Evolutionary conservation across 1,140 invertebrate species (phyloP).

Genomic region (Drosophila biarmipes): DNA sequence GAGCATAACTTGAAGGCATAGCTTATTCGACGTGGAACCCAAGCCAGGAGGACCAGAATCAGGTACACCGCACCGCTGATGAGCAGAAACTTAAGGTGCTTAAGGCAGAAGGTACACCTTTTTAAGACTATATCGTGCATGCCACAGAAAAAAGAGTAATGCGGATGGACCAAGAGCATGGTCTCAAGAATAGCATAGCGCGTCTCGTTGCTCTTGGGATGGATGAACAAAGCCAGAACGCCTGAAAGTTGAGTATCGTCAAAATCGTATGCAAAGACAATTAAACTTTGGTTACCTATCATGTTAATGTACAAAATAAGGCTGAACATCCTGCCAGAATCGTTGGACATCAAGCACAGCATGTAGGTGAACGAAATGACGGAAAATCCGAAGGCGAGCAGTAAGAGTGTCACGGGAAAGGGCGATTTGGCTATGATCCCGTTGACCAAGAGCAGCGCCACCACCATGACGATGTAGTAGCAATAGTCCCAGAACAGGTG

Average conservation of each 20-base stretch:
- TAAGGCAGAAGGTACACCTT: too few relatives aligned
- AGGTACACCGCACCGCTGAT: slow-evolving; percentile 13
- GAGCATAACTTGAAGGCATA: slow-evolving; percentile 28
- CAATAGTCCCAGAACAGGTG: slow-evolving; percentile 88
- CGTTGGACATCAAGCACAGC: slow-evolving; percentile 2
- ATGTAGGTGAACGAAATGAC: slow-evolving; percentile 45
- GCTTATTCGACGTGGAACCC: not conserved
- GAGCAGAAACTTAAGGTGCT: not conserved
- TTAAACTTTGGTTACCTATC: slow-evolving; percentile 6
- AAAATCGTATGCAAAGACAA: not conserved
- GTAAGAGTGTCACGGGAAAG: not conserved
- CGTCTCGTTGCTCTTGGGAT: rapidly evolving
- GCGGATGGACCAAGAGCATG: slow-evolving; percentile 16
- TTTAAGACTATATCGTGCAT: not conserved
- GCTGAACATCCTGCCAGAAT: slow-evolving; percentile 6
- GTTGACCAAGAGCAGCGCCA: slow-evolving; percentile 73
- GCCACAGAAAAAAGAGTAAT: slow-evolving; percentile 34
- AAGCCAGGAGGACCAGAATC: slow-evolving; percentile 4
- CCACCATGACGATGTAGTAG: slow-evolving; percentile 8
- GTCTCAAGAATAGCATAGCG: not conserved
- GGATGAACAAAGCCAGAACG: slow-evolving; percentile 8
- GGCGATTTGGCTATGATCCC: rapidly evolving
- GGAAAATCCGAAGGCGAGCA: slow-evolving; percentile 32
- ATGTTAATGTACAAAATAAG: slow-evolving; percentile 31
- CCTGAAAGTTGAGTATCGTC: slow-evolving; percentile 7